These are phyloP conservation scores for Pangasius sanitwongsei DNA, from an alignment of 2,797 vertebrate genomes.

Conservation along the genomic window DNA sequence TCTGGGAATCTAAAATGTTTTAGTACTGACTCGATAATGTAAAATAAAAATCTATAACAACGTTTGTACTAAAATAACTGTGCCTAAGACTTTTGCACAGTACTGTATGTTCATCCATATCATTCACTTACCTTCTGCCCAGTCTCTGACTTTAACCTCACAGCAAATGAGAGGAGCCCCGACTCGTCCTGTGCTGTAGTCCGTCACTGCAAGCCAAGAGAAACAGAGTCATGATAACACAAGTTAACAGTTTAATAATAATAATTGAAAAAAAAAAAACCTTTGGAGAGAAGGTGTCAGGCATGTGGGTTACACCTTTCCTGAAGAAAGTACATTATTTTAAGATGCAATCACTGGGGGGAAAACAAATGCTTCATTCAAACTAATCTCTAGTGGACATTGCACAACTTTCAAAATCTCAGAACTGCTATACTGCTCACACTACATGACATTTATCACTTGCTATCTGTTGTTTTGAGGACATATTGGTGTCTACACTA, in stretches of 20 bases:
- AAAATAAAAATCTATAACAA: no score
- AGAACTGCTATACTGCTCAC: not conserved
- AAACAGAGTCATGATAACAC: not conserved
- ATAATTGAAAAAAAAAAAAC: not conserved
- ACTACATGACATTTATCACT: not conserved
- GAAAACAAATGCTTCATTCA: no score
- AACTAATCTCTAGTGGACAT: not conserved
- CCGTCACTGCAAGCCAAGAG: conserved; percentile 69
- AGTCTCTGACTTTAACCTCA: conserved; percentile 90
- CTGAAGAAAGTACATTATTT: not conserved
- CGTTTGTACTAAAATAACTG: no score
- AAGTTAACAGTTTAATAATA: not conserved
- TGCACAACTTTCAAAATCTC: not conserved
- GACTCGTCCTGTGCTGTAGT: conserved; percentile 94
- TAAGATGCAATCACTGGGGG: not conserved
- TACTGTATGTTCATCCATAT: not conserved
- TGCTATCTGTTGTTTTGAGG: not conserved
- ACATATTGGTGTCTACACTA: not conserved
- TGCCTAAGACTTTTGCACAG: no score
- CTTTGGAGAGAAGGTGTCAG: not conserved
- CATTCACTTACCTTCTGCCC: conserved; percentile 86
- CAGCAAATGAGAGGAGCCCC: conserved; percentile 95
- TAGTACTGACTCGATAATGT: no score
- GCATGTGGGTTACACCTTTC: not conserved
- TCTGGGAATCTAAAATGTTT: no score